phyloP scores from a whole-genome alignment of 2,888 invertebrate genomes.

The Phyto melanocephala region DNA sequence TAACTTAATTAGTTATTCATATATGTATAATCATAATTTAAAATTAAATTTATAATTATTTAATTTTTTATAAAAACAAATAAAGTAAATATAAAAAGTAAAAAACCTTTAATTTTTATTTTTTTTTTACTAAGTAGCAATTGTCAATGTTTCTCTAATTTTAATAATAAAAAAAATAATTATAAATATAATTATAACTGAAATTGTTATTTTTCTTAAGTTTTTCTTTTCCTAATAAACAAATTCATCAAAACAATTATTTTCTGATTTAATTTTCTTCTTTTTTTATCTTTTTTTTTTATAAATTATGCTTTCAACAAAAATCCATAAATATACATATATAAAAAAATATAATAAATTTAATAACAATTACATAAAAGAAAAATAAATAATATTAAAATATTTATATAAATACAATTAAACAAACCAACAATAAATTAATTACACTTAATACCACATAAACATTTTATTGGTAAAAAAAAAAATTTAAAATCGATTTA shows the following conservation, averaged over 20 bases:
- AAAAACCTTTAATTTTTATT: too few species aligned
- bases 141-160: slow-evolving; percentile 41
- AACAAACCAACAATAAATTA: slow-evolving; percentile 49
- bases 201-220: slow-evolving; percentile 58
- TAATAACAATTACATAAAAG: slow-evolving; percentile 28
- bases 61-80: slow-evolving; percentile 24
- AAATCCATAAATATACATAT: slow-evolving; percentile 41
- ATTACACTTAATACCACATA: slow-evolving; percentile 62
- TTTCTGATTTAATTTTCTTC: background rate
- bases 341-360: slow-evolving; percentile 27
- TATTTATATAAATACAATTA: background rate
- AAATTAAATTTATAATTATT: slow-evolving; percentile 28
- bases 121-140: slow-evolving; percentile 62
- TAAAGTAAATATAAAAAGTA: too few species aligned
- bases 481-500: slow-evolving; percentile 28
- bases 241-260: slow-evolving; percentile 1
- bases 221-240: slow-evolving; percentile 45
- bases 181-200: slow-evolving; percentile 27
- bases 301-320: background rate
- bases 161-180: slow-evolving; percentile 13
- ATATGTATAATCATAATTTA: slow-evolving; percentile 33
- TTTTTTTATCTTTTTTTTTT: slow-evolving; percentile 1
- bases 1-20: slow-evolving; percentile 22
- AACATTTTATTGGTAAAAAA: slow-evolving; percentile 57
- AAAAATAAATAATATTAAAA: slow-evolving; percentile 53